These are phyloP conservation scores for Dasypogon diadema DNA, from an alignment of 2,888 invertebrate species.

Conservation along the genomic window DNA sequence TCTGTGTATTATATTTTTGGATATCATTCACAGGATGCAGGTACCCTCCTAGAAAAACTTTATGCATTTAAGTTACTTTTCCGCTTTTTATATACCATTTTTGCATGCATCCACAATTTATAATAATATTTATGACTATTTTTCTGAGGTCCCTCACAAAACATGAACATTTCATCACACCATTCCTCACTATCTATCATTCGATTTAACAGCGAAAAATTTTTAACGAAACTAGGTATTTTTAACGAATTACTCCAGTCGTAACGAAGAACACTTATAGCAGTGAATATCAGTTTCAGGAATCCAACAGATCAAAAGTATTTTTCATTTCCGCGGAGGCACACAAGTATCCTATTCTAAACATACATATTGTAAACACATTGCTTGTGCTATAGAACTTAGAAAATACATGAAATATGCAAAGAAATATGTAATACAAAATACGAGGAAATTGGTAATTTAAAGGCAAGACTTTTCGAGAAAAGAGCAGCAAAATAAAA, in stretches of 20 bases:
- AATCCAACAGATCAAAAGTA: neutral
- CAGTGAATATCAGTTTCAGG: neutral
- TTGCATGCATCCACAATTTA: neutral
- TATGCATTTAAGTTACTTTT: neutral
- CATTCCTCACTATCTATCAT: neutral
- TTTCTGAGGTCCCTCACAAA: slow-evolving; percentile 8
- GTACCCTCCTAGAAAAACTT: neutral
- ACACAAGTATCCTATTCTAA: slow-evolving; percentile 44
- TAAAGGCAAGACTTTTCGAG: slow-evolving; percentile 41
- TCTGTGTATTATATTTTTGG: slow-evolving; percentile 9
- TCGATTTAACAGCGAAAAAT: slow-evolving; percentile 23
- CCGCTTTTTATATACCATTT: no score
- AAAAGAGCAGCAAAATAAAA: slow-evolving; percentile 47
- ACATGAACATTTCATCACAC: neutral
- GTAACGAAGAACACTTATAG: neutral
- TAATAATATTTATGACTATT: neutral
- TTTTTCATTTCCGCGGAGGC: slow-evolving; percentile 21
- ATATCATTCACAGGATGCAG: slow-evolving; percentile 1
- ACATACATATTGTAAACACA: slow-evolving; percentile 45
- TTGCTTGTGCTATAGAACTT: slow-evolving; percentile 49
- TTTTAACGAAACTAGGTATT: slow-evolving; percentile 22
- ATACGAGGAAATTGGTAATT: slow-evolving; percentile 22
- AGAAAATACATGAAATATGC: slow-evolving; percentile 35
- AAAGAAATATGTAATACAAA: slow-evolving; percentile 25
- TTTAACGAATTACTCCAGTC: slow-evolving; percentile 14